These are phyloP conservation scores for Amiota mariae DNA, from an alignment of 2,888 invertebrate species.

Conservation along the genomic window DNA sequence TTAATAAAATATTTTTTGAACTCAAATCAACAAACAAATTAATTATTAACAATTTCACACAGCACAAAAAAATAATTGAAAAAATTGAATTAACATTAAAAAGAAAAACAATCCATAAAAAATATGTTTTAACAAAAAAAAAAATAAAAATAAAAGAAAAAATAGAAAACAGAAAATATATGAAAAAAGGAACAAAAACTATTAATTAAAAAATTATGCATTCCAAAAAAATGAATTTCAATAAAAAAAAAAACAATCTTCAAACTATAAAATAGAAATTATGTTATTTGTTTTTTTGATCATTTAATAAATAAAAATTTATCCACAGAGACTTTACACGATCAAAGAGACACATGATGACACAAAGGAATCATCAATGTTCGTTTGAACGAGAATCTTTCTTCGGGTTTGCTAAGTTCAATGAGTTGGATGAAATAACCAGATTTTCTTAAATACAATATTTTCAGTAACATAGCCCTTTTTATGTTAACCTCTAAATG, in stretches of 20 bases:
- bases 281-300: slow-evolving; percentile 15
- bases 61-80: slow-evolving; percentile 35
- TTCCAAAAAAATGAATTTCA: slow-evolving; percentile 38
- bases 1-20: background rate
- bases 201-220: slow-evolving; percentile 38
- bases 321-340: no score
- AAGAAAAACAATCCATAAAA: slow-evolving; percentile 18
- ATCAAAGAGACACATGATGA: no score
- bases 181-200: slow-evolving; percentile 42
- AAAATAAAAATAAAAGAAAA: slow-evolving; percentile 39
- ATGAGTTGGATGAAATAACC: no score
- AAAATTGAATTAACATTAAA: slow-evolving; percentile 38
- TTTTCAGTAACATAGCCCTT: no score
- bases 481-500: no score
- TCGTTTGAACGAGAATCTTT: no score
- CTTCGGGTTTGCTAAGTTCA: no score
- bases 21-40: background rate
- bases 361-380: no score
- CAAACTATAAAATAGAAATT: slow-evolving; percentile 29
- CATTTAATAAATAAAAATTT: no score
- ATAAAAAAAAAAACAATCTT: slow-evolving; percentile 28
- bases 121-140: slow-evolving; percentile 29
- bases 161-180: slow-evolving; percentile 51
- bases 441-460: no score
- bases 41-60: background rate